These are phyloP conservation scores for Alectura lathami DNA, from an alignment of 2,113 vertebrate species.

Conservation along the genomic window DNA sequence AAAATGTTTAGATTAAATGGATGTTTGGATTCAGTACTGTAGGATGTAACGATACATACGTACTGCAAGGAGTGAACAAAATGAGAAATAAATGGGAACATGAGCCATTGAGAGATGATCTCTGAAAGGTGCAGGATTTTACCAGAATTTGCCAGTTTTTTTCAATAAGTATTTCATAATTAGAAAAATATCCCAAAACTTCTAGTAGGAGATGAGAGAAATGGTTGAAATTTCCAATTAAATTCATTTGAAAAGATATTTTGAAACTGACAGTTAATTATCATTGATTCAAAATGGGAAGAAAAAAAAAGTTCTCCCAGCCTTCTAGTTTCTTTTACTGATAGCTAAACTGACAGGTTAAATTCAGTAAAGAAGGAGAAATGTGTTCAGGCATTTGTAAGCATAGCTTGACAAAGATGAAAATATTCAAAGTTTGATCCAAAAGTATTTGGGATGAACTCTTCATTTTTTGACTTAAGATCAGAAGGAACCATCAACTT, in stretches of 20 bases:
- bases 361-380: background rate
- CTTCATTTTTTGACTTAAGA: background rate
- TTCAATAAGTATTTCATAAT: background rate
- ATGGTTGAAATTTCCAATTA: background rate
- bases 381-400: background rate
- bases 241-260: background rate
- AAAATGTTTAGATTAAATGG: background rate
- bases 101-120: background rate
- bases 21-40: background rate
- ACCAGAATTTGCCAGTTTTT: background rate
- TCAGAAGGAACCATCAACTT: background rate
- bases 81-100: slow-evolving; percentile 13
- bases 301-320: no score
- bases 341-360: background rate
- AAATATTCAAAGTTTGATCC: background rate
- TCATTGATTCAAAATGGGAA: background rate
- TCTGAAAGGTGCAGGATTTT: background rate
- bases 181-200: background rate
- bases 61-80: background rate
- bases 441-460: background rate
- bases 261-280: background rate
- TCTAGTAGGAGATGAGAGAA: background rate
- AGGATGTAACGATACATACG: background rate
- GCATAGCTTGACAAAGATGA: background rate
- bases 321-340: no score